A percentile compares a stretch with the other conserved stretches of the same genome.
These are phyloP conservation scores for Ictidomys tridecemlineatus DNA, from an alignment of 2,113 vertebrate species.

Conservation along the genomic window DNA sequence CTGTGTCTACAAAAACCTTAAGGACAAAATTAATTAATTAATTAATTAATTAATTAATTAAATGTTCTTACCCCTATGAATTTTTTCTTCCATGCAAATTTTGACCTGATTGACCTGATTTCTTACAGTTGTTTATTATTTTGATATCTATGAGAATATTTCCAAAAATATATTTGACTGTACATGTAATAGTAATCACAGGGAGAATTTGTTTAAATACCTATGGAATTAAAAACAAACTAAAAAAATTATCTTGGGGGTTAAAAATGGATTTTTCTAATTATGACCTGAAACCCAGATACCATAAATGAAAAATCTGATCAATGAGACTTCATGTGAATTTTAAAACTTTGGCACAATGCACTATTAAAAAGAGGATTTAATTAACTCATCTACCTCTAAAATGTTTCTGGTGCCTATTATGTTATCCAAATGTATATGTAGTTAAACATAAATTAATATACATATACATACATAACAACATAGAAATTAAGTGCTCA, in stretches of 20 bases:
- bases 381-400: not conserved
- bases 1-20: not conserved
- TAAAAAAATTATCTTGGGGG: not conserved
- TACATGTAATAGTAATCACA: not conserved
- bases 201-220: not conserved
- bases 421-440: not conserved
- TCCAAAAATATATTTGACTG: not conserved
- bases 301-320: not conserved
- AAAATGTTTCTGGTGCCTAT: not conserved
- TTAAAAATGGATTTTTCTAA: not conserved
- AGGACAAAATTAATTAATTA: not conserved
- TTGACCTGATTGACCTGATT: not conserved
- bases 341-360: not conserved
- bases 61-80: fast-evolving
- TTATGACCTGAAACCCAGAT: not conserved
- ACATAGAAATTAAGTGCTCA: not conserved
- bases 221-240: not conserved
- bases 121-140: not conserved
- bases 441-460: not conserved
- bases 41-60: not conserved
- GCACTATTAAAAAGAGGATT: not conserved
- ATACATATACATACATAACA: not conserved
- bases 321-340: not conserved
- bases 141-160: not conserved
- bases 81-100: no score